Percentiles rank a stretch among this genome's conserved stretches.
phyloP scores from a whole-genome alignment of 2,113 vertebrate genomes.

The Gymnocephalus cernua region DNA sequence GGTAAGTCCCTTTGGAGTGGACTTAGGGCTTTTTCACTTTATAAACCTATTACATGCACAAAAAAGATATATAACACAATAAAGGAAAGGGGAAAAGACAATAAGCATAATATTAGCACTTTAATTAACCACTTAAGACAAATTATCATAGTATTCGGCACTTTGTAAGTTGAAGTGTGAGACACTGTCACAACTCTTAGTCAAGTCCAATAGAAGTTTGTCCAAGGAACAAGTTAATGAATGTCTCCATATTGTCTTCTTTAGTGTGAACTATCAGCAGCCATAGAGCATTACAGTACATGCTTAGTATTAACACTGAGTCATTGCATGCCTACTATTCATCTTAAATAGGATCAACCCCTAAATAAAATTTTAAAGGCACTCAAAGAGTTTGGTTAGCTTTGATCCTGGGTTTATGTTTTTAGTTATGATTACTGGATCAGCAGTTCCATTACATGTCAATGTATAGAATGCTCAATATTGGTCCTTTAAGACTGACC shows the following conservation, averaged over 20 bases:
- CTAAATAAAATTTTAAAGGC: not conserved
- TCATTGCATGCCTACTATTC: not conserved
- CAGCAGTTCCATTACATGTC: no score
- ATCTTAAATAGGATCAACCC: not conserved
- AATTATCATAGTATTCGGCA: not conserved
- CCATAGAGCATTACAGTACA: not conserved
- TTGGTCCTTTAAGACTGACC: no score
- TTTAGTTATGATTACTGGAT: no score
- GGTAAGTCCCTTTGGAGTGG: no score
- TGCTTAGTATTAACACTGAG: conserved; percentile 5
- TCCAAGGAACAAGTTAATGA: not conserved
- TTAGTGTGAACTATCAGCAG: conserved; percentile 17
- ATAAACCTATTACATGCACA: no score
- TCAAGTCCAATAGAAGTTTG: not conserved
- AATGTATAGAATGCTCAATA: no score
- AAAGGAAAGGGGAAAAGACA: no score
- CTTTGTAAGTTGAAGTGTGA: not conserved
- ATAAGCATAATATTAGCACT: no score
- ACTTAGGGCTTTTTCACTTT: no score
- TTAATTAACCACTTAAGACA: not conserved
- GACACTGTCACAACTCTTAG: not conserved
- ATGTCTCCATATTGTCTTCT: not conserved
- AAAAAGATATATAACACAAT: no score
- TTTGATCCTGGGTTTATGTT: not conserved
- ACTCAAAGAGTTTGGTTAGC: not conserved